Evolutionary conservation across 1,140 invertebrate species (phyloP), one percentile per base, ranked within the genome.

Genomic region (Drosophila mojavensis): DNA sequence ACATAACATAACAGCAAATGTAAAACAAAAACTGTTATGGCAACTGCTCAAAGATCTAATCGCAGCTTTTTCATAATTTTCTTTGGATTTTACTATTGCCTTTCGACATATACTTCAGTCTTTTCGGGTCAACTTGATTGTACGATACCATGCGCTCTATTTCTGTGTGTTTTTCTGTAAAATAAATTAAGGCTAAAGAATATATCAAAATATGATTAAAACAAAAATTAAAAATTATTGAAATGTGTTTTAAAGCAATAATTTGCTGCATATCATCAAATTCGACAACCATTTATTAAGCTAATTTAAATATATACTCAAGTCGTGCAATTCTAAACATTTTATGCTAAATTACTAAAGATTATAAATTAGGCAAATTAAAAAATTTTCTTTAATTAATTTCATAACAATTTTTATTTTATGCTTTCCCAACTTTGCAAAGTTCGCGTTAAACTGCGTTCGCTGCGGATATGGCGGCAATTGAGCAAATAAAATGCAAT

Each of bases 261-360:
- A 76, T 86, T 85, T 68, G 24, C 56, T 67, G 68, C 83, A 86
- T 86, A 89, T 86, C 83, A 89, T 86, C 83, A 86, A 61, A 65
- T 66, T 58, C 53, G 10, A 39, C 11, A 48, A 55, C n/a, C 62
- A 48, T 71, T 30, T 24, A 61, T 61, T 50, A 30, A 30, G 4
- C 67, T 80, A 61, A 76, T 63, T 63, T 64, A 28, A 73, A 30
- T 51, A 45, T 55, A 24, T 54, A 45, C 53, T 59, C 50, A 61
- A 58, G 68, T 62, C 67, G 82, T 86, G 79, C 71, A 86, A 86
- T 82, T 88, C 72, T 72, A 78, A 72, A 88, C n/a, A 73, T 67
- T 73, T 53, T 50, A 68, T 67, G 65, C 71, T 62, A 78, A 72
- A 60, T 20, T 54, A 55, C 20, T 72, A 65, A 78, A 69, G 63